Evolutionary conservation across 2,888 invertebrate genomes (phyloP).

Genomic region (Orchesellides sinensis): DNA sequence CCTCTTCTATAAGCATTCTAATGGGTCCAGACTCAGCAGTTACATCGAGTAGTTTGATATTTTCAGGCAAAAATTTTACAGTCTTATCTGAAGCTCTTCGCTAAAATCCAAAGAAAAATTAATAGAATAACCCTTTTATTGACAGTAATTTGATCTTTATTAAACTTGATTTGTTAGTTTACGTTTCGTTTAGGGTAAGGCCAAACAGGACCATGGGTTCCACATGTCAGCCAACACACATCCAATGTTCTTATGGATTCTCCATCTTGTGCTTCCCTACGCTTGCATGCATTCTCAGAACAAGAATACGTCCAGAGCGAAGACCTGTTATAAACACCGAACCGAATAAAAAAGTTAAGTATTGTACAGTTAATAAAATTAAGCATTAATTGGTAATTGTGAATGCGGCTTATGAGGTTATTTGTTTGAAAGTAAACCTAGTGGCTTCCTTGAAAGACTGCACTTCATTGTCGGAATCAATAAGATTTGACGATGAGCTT

Average conservation of each 20-base stretch:
- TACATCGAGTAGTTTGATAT: slow-evolving; percentile 18
- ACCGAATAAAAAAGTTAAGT: too few relatives aligned
- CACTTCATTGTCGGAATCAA: too few relatives aligned
- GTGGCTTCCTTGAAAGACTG: too few relatives aligned
- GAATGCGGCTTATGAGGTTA: too few relatives aligned
- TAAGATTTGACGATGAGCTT: too few relatives aligned
- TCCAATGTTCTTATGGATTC: slow-evolving; percentile 76
- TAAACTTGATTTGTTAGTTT: background rate
- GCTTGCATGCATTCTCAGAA: slow-evolving; percentile 24
- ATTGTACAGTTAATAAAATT: too few relatives aligned
- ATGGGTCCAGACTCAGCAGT: slow-evolving; percentile 38
- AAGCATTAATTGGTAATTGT: too few relatives aligned
- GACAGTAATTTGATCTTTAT: background rate
- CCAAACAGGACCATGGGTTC: slow-evolving; percentile 84
- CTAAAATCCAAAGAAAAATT: slow-evolving; percentile 20
- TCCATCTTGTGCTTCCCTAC: background rate
- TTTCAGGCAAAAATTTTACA: slow-evolving; percentile 33
- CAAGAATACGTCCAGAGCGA: slow-evolving; percentile 67
- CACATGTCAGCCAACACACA: slow-evolving; percentile 84
- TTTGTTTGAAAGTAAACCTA: too few relatives aligned
- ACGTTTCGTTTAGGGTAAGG: slow-evolving; percentile 80
- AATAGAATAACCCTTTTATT: background rate
- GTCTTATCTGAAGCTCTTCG: background rate
- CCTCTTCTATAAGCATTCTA: slow-evolving; percentile 8
- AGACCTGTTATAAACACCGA: too few relatives aligned